Evolutionary conservation across 2,888 invertebrate genomes (phyloP), one percentile per base, ranked within the genome.

Genomic region (Stramonita haemastoma): DNA sequence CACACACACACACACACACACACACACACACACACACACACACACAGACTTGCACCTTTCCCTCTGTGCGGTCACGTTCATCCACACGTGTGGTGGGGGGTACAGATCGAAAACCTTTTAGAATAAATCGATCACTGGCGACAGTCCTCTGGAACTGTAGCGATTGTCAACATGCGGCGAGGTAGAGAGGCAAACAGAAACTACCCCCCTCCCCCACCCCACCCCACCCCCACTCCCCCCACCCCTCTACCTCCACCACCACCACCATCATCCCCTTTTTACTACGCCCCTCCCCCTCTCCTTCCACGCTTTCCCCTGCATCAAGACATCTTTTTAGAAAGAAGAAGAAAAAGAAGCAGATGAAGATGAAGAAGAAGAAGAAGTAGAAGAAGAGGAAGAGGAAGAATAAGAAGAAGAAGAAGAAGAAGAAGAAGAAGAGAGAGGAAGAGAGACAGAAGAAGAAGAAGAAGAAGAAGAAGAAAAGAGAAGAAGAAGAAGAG

Each of bases 51-150:
- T 11, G n/a, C 73, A 8, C 73, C 73, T 22, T 26, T n/a, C n/a
- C 60, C 22, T 60, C 60, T 60, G 6, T 60, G 22, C 11, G n/a
- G 73, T 17, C 73, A 73, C 73, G 73, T 73, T 5, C 73, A 13
- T 4, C 29, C n/a, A 73, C 73, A 29, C 73, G 11, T 73, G 73
- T 22, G 19, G 79, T 17, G 36, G 17, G 15, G 79, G 2, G 22
- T 83, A 46, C 5, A 56, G 83, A 83, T 83, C 83, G 83, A 83
- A 83, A 83, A 79, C 32, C 83, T 83, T 83, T 83, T 83, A 83
- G 83, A 29, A 22, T 6, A 83, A 83, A 83, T 83, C 83, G 83
- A 83, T 83, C 17, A n/a, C 79, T 79, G 83, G 11, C 46, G 46
- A 0, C 26, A 0, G 26, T 17, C 5, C 15, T 83, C 83, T 36